Percentiles rank a stretch among this genome's conserved stretches.
These are phyloP conservation scores for Brachionus plicatilis DNA, from an alignment of 1,140 invertebrate genomes.

Conservation along the genomic window DNA sequence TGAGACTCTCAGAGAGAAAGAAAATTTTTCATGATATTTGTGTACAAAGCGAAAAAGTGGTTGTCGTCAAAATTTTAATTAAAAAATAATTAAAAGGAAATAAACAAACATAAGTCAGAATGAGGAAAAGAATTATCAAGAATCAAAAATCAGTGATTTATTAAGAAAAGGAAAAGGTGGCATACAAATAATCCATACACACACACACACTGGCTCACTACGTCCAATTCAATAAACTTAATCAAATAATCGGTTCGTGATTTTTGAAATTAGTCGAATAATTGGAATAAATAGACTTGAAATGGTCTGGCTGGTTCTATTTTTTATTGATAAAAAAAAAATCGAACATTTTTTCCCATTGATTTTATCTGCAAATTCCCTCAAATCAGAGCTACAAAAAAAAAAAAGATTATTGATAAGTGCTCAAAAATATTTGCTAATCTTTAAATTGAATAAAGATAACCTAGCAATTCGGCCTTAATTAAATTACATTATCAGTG, in stretches of 20 bases:
- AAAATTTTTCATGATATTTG: background rate
- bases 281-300: background rate
- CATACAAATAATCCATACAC: background rate
- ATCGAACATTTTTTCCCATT: slow-evolving; percentile 1
- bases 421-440: slow-evolving; percentile 1
- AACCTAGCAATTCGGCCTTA: background rate
- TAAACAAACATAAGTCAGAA: slow-evolving; percentile 11
- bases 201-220: background rate
- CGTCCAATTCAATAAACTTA: background rate
- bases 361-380: background rate
- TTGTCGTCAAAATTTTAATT: slow-evolving; percentile 2
- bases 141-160: background rate
- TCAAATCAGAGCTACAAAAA: background rate
- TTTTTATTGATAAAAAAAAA: slow-evolving; percentile 19
- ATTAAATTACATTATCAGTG: background rate
- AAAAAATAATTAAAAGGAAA: slow-evolving; percentile 26
- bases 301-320: background rate
- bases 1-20: background rate
- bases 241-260: slow-evolving; percentile 24
- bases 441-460: slow-evolving; percentile 9
- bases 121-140: background rate
- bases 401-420: slow-evolving; percentile 15
- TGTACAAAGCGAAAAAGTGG: background rate
- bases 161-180: background rate
- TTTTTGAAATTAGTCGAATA: background rate